Evolutionary conservation across 2,888 invertebrate genomes (phyloP), one percentile per base, ranked within the genome.

Genomic region (Cryptus viduatorius): DNA sequence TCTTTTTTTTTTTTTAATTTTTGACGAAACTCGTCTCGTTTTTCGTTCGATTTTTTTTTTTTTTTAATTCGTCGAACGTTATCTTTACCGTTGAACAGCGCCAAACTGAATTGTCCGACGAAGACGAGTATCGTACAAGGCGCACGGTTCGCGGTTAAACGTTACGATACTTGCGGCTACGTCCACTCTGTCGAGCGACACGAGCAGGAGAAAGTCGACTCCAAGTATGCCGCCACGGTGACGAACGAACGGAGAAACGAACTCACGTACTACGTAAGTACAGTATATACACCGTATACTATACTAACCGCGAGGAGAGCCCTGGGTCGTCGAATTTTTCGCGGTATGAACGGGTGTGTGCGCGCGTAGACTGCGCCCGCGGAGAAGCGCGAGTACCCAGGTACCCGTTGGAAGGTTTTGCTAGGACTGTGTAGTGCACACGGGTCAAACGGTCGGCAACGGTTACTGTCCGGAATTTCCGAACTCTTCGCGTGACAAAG

Each of bases 201-300:
- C 81, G 86, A 86, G 80, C 86, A 89, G 89, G 91, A 90, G 91
- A 91, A 91, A 91, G 91, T 91, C 88, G 87, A 85, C 87, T 85
- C 84, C 89, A 91, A 91, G 91, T 91, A 87, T 91, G 91, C 89
- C 91, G 88, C 81, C 50, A 75, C 81, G 83, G 72, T 84, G 84
- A 87, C 87, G 86, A 86, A 87, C 75, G 72, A 80, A 79, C 82
- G 82, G 64, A 85, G 75, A 78, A 82, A 85, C 86, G 84, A 75
- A 85, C 86, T 76, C 83, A 82, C 83, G 64, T 29, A 61, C 61
- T 61, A 61, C 61, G 61, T 31, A 79, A 24, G 61, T 37, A 68
- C 64, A 4, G 37, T 37, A 8, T 78, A 46, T 84, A 77, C 42
- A 84, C 29, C 65, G 37, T 24, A 8, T 37, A 37, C 24, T 37